These are phyloP conservation scores for Chrysomallon squamiferum DNA, from an alignment of 1,140 invertebrate species.

Conservation along the genomic window DNA sequence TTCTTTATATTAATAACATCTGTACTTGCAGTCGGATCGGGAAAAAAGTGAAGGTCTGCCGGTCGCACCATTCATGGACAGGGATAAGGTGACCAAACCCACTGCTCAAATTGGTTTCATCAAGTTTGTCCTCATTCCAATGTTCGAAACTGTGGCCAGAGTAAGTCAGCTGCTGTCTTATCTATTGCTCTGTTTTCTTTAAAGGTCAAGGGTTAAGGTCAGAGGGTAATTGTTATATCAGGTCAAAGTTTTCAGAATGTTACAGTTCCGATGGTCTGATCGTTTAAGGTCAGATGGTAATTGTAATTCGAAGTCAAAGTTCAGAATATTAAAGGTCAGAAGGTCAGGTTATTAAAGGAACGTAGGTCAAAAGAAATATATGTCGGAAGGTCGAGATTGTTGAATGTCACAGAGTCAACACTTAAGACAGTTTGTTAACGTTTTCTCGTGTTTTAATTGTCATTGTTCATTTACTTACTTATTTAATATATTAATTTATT, in stretches of 20 bases:
- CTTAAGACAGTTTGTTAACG: no score
- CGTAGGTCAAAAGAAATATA: no score
- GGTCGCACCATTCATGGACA: constrained; percentile 65
- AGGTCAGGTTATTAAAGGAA: no score
- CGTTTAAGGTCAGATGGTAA: neutral
- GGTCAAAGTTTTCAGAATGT: neutral
- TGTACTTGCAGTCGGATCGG: constrained; percentile 46
- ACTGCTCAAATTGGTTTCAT: constrained; percentile 66
- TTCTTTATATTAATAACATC: no score
- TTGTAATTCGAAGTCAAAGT: no score
- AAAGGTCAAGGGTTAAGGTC: neutral
- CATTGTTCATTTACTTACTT: no score
- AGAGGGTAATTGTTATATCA: neutral
- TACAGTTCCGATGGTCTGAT: neutral
- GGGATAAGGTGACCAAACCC: constrained; percentile 65
- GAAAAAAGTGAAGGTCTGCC: constrained; percentile 64
- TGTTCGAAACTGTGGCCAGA: constrained; percentile 52
- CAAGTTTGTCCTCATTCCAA: constrained; percentile 64
- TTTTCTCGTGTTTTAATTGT: no score
- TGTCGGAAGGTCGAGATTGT: no score
- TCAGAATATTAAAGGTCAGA: no score
- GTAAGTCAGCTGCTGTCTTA: constrained; percentile 5
- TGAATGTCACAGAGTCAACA: no score
- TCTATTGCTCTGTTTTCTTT: no score
- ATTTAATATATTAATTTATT: no score